Percentiles rank a stretch among this genome's conserved stretches.
Conservation (phyloP, 2,113 vertebrate genomes). For the Serilophus lunatus region DNA sequence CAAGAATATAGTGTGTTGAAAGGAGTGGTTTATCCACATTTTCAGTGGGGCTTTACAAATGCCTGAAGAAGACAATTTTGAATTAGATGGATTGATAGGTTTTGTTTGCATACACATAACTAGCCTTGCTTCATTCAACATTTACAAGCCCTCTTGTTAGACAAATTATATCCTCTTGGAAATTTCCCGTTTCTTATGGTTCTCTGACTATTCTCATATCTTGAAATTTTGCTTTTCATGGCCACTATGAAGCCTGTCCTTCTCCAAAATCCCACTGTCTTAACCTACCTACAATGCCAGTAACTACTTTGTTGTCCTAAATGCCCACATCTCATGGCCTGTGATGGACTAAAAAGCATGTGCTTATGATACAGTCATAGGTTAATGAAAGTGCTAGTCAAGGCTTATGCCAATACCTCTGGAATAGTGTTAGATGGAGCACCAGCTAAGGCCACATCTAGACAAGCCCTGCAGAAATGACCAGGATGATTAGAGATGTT, state of each 20-base stretch:
- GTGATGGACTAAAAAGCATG: background rate
- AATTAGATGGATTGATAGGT: background rate
- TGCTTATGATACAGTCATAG: background rate
- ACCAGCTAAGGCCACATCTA: background rate
- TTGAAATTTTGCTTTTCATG: background rate
- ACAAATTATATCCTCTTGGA: background rate
- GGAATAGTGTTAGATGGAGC: background rate
- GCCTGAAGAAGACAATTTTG: background rate
- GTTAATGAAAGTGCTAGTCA: background rate
- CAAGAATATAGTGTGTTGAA: background rate
- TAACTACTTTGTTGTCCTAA: background rate
- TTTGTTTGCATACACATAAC: background rate
- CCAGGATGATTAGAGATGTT: background rate
- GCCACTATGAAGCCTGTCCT: rapidly evolving
- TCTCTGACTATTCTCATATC: background rate
- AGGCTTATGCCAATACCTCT: background rate
- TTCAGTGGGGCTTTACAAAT: background rate
- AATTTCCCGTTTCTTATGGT: background rate
- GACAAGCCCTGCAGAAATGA: background rate
- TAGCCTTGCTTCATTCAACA: background rate
- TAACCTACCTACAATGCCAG: background rate
- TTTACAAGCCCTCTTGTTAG: background rate
- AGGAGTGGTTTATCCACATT: background rate
- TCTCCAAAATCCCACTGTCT: background rate
- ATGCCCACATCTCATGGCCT: background rate